These are phyloP conservation scores for Biston stratarius DNA, from an alignment of 2,888 invertebrate genomes.

Conservation along the genomic window DNA sequence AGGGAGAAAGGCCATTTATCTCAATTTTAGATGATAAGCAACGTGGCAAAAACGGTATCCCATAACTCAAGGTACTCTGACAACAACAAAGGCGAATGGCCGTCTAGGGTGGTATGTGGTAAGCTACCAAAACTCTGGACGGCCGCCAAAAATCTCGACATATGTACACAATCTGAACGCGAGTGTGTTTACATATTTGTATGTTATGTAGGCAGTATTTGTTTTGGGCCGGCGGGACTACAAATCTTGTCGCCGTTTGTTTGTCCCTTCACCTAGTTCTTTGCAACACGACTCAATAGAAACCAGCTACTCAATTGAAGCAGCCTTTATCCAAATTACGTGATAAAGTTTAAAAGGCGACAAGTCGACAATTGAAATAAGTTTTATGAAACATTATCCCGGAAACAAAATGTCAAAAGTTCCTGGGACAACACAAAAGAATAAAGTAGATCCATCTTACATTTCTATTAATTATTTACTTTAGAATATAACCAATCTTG, in stretches of 20 bases:
- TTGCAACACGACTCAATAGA: conserved; percentile 24
- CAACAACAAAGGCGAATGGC: conserved; percentile 68
- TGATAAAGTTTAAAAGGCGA: background rate
- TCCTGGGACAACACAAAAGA: conserved; percentile 10
- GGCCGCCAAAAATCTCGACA: conserved; percentile 69
- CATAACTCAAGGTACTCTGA: conserved; percentile 66
- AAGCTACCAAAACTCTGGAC: conserved; percentile 65
- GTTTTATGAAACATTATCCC: conserved; percentile 3
- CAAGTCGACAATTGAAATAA: conserved; percentile 6
- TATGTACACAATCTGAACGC: conserved; percentile 49
- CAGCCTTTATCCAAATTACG: conserved; percentile 11
- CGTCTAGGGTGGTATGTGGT: conserved; percentile 63
- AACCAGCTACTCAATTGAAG: background rate
- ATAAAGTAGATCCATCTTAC: conserved; percentile 41
- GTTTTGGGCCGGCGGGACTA: conserved; percentile 60
- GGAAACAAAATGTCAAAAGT: conserved; percentile 12
- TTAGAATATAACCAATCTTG: conserved; percentile 47
- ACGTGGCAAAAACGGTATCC: conserved; percentile 57
- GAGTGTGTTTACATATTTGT: conserved; percentile 48
- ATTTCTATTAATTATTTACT: conserved; percentile 34
- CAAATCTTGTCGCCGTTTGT: conserved; percentile 60
- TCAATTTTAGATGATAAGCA: conserved; percentile 47
- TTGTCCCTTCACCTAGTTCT: conserved; percentile 45
- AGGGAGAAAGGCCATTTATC: conserved; percentile 45
- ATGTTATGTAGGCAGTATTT: conserved; percentile 57